A percentile compares a stretch with the other conserved stretches of the same genome.
Conservation (phyloP, 1,140 invertebrate species). For the Trachelipus rathkii region DNA sequence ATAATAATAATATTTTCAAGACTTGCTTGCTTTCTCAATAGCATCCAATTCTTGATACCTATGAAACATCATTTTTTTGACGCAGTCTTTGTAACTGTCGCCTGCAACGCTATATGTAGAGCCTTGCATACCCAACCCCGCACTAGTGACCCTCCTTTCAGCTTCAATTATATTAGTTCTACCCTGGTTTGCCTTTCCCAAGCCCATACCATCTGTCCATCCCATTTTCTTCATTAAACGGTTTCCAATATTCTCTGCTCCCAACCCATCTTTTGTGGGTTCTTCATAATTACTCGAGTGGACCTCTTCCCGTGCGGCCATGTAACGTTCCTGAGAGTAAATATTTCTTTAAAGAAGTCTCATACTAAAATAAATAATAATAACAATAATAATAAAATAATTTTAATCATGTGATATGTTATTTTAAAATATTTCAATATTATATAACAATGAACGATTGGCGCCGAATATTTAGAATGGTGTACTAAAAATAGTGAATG, state of each 20-base stretch:
- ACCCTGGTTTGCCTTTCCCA: conserved; percentile 91
- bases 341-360: too few species aligned
- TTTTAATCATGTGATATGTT: too few species aligned
- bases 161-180: conserved; percentile 79
- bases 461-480: too few species aligned
- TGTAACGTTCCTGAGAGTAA: conserved; percentile 57
- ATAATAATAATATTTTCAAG: neutral
- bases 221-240: conserved; percentile 97
- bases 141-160: conserved; percentile 62
- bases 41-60: conserved; percentile 67
- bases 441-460: too few species aligned
- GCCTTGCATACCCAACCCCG: conserved; percentile 69
- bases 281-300: conserved; percentile 57
- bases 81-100: conserved; percentile 83
- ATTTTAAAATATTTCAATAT: too few species aligned
- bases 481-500: too few species aligned
- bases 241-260: conserved; percentile 83
- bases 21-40: conserved; percentile 33
- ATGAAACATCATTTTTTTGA: conserved; percentile 84
- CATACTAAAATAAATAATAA: too few species aligned
- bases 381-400: too few species aligned
- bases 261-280: conserved; percentile 60
- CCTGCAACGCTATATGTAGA: conserved; percentile 70
- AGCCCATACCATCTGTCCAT: conserved; percentile 91
- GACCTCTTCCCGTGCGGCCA: conserved; percentile 57